phyloP scores from a whole-genome alignment of 1,140 invertebrate species.

The Drosophila murphyi region DNA sequence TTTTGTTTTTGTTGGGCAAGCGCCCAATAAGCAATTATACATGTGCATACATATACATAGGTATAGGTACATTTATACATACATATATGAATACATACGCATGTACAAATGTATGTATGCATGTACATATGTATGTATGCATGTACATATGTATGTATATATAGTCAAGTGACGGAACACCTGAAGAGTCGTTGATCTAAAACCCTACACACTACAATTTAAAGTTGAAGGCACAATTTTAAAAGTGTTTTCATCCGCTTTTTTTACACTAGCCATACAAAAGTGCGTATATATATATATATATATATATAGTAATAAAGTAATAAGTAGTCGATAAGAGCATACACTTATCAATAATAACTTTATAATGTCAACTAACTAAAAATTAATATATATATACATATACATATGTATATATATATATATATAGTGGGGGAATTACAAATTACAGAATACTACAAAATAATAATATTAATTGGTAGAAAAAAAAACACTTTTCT shows the following conservation, averaged over 20 bases:
- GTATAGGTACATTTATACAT: not conserved
- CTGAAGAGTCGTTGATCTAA: constrained; percentile 32
- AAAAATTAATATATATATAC: constrained; percentile 18
- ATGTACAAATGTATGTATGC: constrained; percentile 8
- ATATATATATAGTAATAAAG: constrained; percentile 14
- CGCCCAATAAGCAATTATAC: constrained; percentile 14
- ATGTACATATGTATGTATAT: constrained; percentile 11
- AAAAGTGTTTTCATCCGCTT: constrained; percentile 62
- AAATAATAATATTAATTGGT: constrained; percentile 13
- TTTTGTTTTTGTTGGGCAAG: constrained; percentile 16
- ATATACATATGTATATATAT: constrained; percentile 13
- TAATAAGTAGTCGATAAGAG: constrained; percentile 17
- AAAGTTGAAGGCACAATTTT: constrained; percentile 79
- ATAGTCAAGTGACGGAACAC: constrained; percentile 27
- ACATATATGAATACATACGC: not conserved
- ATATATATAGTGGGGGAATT: constrained; percentile 7
- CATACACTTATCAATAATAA: constrained; percentile 36
- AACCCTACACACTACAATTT: constrained; percentile 56
- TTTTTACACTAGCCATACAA: constrained; percentile 57
- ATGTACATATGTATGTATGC: constrained; percentile 9
- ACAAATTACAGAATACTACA: constrained; percentile 32
- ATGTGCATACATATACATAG: not conserved
- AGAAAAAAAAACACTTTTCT: constrained; percentile 23
- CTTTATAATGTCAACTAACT: constrained; percentile 32
- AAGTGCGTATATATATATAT: constrained; percentile 6